Evolutionary conservation across 1,140 invertebrate genomes (phyloP).

Genomic region (Euura saliciscinereae): DNA sequence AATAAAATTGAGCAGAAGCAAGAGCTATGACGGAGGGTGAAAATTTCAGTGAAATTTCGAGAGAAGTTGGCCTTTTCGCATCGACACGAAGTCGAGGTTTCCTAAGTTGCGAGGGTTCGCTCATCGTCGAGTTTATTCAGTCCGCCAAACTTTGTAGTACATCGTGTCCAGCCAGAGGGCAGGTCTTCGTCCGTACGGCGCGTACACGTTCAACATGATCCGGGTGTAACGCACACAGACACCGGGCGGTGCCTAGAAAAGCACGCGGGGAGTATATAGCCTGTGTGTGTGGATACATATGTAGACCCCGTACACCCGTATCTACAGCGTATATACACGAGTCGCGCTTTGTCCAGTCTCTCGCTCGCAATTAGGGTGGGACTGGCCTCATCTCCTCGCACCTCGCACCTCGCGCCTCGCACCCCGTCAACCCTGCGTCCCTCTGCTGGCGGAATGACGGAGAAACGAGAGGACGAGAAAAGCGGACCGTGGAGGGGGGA

Average conservation of each 20-base stretch:
- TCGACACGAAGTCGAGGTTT: no score
- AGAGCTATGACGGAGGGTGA: no score
- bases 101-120: no score
- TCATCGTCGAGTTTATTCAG: slow-evolving; percentile 56
- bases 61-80: no score
- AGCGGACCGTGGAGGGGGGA: slow-evolving; percentile 28
- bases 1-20: no score
- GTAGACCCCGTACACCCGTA: slow-evolving; percentile 9
- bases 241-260: not conserved
- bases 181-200: slow-evolving; percentile 34
- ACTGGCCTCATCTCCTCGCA: slow-evolving; percentile 35
- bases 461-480: no score
- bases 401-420: not conserved
- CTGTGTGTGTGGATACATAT: slow-evolving; percentile 12
- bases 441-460: not conserved
- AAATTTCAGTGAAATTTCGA: no score
- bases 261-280: not conserved
- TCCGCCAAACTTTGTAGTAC: slow-evolving; percentile 61
- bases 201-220: not conserved
- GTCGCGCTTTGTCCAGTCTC: slow-evolving; percentile 59
- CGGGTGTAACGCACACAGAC: not conserved
- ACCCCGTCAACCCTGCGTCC: not conserved
- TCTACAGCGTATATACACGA: slow-evolving; percentile 48
- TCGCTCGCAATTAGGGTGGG: slow-evolving; percentile 62
- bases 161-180: slow-evolving; percentile 60